Base-by-base conservation (phyloP, 2,888 invertebrate genomes). In the Malachius bipustulatus region DNA sequence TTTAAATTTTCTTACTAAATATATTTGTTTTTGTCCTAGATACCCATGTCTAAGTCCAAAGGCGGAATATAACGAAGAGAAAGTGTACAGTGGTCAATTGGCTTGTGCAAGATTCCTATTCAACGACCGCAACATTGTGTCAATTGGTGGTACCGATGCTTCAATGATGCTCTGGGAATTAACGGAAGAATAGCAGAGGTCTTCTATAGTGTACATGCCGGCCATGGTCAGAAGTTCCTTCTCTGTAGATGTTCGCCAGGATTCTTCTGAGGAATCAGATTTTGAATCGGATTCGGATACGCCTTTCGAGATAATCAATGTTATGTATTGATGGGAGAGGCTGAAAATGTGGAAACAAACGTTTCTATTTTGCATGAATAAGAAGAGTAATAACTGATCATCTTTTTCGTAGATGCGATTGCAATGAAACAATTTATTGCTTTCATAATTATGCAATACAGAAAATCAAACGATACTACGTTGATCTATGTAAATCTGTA, bases 161-260 rank as follows among this genome's bases (percentile, higher is more conserved):
- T 81, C 84, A 4, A 71, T 91, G 26, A 85, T 91, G 82, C 73
- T 90, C 44, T 91, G 90, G 89, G 85, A 87, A 62, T 65, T 88
- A 43, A 78, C 82, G 51, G 82, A 82, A 53, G 82, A 82, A 67
- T 82, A 78, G 70, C 72, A 59, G 38, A 50, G 50, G 49, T 49
- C 47, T 36, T 38, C 37, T 34, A 42, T 44, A 16, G 48, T 44
- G 32, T 50, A 48, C 42, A 46, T 51, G 36, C 47, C 50, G 35
- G 43, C 46, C 11, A 39, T 44, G 39, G 32, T 44, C 46, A 38
- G 43, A 37, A 35, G 36, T 34, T 42, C 24, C 24, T 41, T 34
- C 31, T n/a, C n/a, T n/a, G n/a, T n/a, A n/a, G n/a, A n/a, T n/a
- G n/a, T n/a, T n/a, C n/a, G n/a, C n/a, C 24, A 32, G 4, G 37